These are phyloP conservation scores for Numenius arquata DNA, from an alignment of 2,113 vertebrate species.

Conservation along the genomic window DNA sequence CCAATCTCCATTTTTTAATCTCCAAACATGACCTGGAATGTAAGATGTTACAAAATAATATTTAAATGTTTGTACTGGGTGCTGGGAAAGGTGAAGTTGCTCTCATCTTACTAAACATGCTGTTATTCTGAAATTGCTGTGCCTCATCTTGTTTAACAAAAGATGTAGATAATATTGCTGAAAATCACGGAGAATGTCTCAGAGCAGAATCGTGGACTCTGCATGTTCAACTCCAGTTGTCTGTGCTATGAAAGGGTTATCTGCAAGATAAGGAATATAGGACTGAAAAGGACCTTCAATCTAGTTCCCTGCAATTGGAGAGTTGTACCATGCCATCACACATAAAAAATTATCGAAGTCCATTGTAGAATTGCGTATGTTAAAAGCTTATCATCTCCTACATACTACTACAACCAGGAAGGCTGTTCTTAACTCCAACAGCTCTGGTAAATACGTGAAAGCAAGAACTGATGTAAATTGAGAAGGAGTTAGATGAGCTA, in stretches of 20 bases:
- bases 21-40: conserved; percentile 54
- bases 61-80: background rate
- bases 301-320: background rate
- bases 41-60: conserved; percentile 60
- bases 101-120: background rate
- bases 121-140: background rate
- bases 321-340: background rate
- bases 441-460: background rate
- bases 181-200: background rate
- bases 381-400: background rate
- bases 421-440: background rate
- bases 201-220: background rate
- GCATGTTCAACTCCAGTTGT: background rate
- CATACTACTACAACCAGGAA: background rate
- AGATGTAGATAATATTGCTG: background rate
- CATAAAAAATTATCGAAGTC: background rate
- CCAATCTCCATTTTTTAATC: background rate
- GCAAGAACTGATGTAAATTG: background rate
- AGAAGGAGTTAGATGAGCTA: background rate
- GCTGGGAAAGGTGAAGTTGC: background rate
- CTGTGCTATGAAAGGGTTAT: background rate
- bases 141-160: background rate
- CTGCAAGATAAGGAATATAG: background rate
- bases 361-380: background rate
- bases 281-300: background rate